Evolutionary conservation across 2,797 vertebrate genomes (phyloP), one percentile per base, ranked within the genome.

Genomic region (Synanceia verrucosa): DNA sequence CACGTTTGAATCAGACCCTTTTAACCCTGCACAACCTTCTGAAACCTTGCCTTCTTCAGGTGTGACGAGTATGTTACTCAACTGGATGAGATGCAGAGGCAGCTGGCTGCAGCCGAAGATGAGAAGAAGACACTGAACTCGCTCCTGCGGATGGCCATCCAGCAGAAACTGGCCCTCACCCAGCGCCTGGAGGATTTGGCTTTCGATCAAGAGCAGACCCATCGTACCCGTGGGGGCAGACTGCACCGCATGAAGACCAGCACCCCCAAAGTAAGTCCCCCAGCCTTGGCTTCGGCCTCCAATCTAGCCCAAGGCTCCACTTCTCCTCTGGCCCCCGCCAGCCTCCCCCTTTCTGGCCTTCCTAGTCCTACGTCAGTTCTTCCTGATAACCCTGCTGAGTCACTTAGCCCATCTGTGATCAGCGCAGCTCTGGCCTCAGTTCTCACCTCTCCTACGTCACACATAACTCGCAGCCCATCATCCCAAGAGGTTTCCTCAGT

Each of bases 41-140:
- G 5, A 51, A n/a, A 16, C 13, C n/a, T 33, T 18, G 14, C 39
- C 39, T 14, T 57, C 36, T 10, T n/a, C 65, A 92, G 90, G 80
- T 92, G 97, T 82, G 98, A 99, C 71, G 97, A 99, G 83, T 99
- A 99, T 0, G 90, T 98, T 75, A 98, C 94, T 0, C 98, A 99
- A 88, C 83, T 99, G 93, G 98, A 99, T 58, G 96, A 99, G 83
- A 99, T 99, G 97, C 98, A 99, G 93, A 93, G 97, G 86, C 98
- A 99, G 89, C 91, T 99, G 79, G 95, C 96, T 7, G 98, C 97
- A 5, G 97, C 98, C 0, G 98, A 99, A 91, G 98, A 99, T 4
- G 98, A 99, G 93, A 99, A 99, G 95, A 99, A 98, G 94, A 99
- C 97, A 3, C 91, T 99, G 41, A 99, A 99, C 91, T 98, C 97